Evolutionary conservation across 2,113 vertebrate genomes (phyloP).

Genomic region (Leptodactylus fuscus): DNA sequence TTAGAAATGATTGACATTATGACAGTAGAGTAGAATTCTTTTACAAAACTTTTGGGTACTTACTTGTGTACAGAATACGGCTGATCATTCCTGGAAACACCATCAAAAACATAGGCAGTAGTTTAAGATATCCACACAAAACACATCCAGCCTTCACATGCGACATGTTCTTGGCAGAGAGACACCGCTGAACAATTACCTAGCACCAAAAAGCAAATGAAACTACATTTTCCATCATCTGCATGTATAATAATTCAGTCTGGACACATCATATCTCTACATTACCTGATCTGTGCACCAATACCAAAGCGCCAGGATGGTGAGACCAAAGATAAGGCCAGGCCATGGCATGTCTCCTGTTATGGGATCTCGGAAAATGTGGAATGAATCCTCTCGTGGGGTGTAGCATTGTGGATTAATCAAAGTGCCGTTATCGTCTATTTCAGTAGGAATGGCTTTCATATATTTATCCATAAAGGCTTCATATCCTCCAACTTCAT

Average conservation of each 20-base stretch:
- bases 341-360: conserved; percentile 92
- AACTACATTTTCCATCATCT: not conserved
- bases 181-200: conserved; percentile 97
- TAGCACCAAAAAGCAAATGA: conserved; percentile 63
- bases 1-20: not conserved
- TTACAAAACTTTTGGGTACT: not conserved
- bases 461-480: conserved; percentile 83
- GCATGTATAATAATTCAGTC: no score
- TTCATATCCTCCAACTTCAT: conserved; percentile 84
- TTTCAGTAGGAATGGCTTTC: conserved; percentile 75
- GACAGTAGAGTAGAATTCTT: not conserved
- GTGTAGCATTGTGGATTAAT: conserved; percentile 74
- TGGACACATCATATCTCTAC: not conserved
- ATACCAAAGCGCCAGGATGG: conserved; percentile 88
- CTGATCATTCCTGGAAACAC: conserved; percentile 97
- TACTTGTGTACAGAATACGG: conserved; percentile 89
- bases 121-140: conserved; percentile 92
- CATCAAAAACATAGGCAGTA: conserved; percentile 96
- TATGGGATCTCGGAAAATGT: conserved; percentile 85
- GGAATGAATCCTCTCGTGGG: conserved; percentile 85
- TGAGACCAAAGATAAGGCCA: conserved; percentile 86
- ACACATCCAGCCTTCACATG: conserved; percentile 93
- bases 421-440: conserved; percentile 4
- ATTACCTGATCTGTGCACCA: conserved; percentile 97
- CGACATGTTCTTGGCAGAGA: conserved; percentile 95